Base-by-base conservation (phyloP, 1,140 invertebrate species). In the Diabrotica undecimpunctata region DNA sequence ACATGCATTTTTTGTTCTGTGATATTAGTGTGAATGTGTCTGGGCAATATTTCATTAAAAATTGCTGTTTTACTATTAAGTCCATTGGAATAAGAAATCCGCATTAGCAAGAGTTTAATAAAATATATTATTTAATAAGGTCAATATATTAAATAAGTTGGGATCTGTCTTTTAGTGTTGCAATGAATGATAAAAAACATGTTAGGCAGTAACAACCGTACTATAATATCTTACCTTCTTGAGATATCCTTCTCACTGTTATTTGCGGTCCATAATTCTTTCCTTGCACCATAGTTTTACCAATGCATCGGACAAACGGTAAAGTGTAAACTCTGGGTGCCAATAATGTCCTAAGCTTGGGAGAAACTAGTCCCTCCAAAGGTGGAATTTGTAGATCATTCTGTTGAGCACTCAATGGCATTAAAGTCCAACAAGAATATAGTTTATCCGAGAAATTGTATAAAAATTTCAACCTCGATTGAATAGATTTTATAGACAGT, bases 261-360 rank as follows among this genome's bases (percentile, higher is more conserved):
- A 89, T 86, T 73, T 86, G 86, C 1, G 87, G 87, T 0, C 87
- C 87, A 71, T 87, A 88, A 75, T 87, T 88, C 62, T 84, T 82
- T 7, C 86, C 86, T 73, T 87, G 86, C 8, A 88, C 83, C 87
- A 88, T 88, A 0, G 87, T 89, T 62, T 86, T 82, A 35, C 85
- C 84, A 10, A 89, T 79, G 64, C 84, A 83, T 62, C 86, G 77
- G 0, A 88, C 86, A 71, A 89, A 81, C 8, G 87, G 87, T 58
- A 89, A 78, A 2, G 85, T 87, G 74, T 87, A 87, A 5, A 88
- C 85, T 50, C 84, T 72, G 2, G 86, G 83, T 4, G 85, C 83
- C 41, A 88, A 74, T 11, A 88, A 65, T 8, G 82, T 80, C 41
- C 87, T 74, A 37, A 88, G 73, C 64, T 78, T 75, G 6, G 83